A percentile compares a stretch with the other conserved stretches of the same genome.
Evolutionary conservation across 1,140 invertebrate species (phyloP).

Genomic region (Melanaphis sacchari): DNA sequence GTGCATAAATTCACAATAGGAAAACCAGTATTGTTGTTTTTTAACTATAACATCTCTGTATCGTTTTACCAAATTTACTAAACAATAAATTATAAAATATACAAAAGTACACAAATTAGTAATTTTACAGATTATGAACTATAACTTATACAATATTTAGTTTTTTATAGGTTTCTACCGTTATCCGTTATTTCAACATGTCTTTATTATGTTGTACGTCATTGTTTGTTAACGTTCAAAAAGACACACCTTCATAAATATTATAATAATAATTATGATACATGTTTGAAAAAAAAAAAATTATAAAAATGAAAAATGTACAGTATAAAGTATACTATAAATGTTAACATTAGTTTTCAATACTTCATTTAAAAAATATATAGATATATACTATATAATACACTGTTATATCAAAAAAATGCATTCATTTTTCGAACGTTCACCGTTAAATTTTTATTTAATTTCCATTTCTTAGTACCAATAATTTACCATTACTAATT

Average conservation of each 20-base stretch:
- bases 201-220: neutral
- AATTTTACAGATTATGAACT: neutral
- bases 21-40: neutral
- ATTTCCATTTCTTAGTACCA: neutral
- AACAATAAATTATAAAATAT: neutral
- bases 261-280: neutral
- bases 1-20: neutral
- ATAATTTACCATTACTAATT: neutral
- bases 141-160: neutral
- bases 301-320: neutral
- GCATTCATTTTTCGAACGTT: neutral
- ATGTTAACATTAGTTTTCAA: neutral
- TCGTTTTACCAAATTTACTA: neutral
- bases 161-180: neutral
- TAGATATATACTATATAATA: too few species aligned
- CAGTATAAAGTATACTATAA: neutral
- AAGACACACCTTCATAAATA: neutral
- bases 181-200: neutral
- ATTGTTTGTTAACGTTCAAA: neutral
- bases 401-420: neutral
- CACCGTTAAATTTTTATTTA: neutral
- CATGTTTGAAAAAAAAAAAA: neutral
- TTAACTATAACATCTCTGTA: neutral
- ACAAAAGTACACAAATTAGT: neutral
- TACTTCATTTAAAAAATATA: neutral